These are phyloP conservation scores for Microplitis deprimator DNA, from an alignment of 2,888 invertebrate genomes.

Conservation along the genomic window DNA sequence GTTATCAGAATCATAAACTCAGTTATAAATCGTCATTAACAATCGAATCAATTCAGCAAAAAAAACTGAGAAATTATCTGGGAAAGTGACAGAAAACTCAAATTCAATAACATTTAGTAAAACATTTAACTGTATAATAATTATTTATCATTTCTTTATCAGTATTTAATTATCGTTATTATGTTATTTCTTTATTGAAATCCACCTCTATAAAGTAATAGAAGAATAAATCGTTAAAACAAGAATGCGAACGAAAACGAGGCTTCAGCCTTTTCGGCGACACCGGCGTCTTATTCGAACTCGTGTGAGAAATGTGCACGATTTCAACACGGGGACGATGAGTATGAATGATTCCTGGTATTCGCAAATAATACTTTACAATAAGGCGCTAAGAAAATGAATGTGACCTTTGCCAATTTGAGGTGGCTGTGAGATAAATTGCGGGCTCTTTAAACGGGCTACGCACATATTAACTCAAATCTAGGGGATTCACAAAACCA, in stretches of 20 bases:
- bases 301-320: conserved; percentile 34
- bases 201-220: not conserved
- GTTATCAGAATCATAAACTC: not conserved
- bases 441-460: conserved; percentile 30
- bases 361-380: conserved; percentile 19
- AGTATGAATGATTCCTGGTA: conserved; percentile 18
- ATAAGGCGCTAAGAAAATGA: conserved; percentile 19
- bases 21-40: not conserved
- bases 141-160: not conserved
- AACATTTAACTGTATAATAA: not conserved
- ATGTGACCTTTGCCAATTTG: conserved; percentile 11
- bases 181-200: not conserved
- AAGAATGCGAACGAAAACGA: conserved; percentile 35
- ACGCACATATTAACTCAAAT: conserved; percentile 46
- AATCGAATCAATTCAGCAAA: not conserved
- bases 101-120: not conserved
- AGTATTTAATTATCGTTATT: not conserved
- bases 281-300: conserved; percentile 36
- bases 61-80: not conserved
- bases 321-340: conserved; percentile 29
- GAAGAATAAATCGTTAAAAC: not conserved
- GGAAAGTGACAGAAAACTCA: not conserved
- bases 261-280: conserved; percentile 39
- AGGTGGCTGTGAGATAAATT: conserved; percentile 21
- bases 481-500: conserved; percentile 62